Conservation (phyloP, 2,113 vertebrate species). For the Vulpes ferrilata region DNA sequence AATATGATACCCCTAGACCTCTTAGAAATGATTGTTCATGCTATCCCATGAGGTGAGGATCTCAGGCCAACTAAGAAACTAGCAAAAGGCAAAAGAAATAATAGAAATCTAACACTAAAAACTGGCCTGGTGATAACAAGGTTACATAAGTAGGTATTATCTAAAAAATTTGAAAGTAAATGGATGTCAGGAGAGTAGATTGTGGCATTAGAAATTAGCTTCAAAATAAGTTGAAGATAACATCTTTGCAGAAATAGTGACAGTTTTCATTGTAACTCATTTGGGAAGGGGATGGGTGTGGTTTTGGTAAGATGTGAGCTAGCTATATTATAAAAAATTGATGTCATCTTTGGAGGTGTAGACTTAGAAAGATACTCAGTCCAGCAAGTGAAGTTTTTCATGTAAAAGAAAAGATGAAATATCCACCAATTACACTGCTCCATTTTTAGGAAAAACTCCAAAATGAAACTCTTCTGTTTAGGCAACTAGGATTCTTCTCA, state of each 20-base stretch:
- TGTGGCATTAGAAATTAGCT: background rate
- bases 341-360: background rate
- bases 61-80: too few species aligned
- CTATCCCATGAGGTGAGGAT: too few species aligned
- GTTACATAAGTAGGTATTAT: background rate
- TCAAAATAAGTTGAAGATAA: background rate
- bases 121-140: background rate
- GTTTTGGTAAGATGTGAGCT: background rate
- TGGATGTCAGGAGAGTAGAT: background rate
- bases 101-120: too few species aligned
- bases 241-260: background rate
- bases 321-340: background rate
- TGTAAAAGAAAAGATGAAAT: background rate
- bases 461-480: background rate
- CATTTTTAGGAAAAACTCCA: background rate
- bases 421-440: background rate
- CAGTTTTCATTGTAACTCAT: background rate
- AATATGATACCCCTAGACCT: too few species aligned
- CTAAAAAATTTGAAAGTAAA: conserved; percentile 17
- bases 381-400: background rate
- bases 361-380: background rate
- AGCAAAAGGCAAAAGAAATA: too few species aligned
- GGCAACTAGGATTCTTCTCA: background rate
- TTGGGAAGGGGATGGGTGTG: too few species aligned
- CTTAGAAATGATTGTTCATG: too few species aligned